Conservation (phyloP, 2,113 vertebrate species). For the Reinhardtius hippoglossoides region DNA sequence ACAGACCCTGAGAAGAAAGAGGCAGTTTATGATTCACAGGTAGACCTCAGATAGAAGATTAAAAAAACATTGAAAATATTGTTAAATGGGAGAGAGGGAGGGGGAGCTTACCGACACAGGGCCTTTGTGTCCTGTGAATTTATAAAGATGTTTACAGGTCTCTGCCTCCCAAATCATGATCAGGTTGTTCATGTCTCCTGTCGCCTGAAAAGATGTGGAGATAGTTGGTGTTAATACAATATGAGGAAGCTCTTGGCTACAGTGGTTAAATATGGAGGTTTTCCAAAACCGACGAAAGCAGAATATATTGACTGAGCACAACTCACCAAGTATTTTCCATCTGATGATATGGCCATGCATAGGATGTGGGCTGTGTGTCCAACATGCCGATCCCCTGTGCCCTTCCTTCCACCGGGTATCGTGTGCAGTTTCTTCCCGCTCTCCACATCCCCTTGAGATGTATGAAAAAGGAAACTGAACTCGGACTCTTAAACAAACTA, state of each 20-base stretch:
- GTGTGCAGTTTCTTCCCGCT: conserved; percentile 89
- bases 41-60: not conserved
- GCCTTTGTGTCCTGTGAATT: conserved; percentile 91
- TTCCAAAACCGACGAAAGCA: not conserved
- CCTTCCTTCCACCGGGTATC: conserved; percentile 88
- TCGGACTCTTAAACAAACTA: not conserved
- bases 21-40: not conserved
- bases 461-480: not conserved
- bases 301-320: not conserved
- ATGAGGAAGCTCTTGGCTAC: not conserved
- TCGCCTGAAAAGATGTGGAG: conserved; percentile 83
- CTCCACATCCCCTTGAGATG: conserved; percentile 87
- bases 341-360: conserved; percentile 94
- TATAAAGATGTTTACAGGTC: conserved; percentile 89
- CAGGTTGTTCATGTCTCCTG: conserved; percentile 92
- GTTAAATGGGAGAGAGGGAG: not conserved
- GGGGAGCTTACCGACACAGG: conserved; percentile 87
- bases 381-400: conserved; percentile 81
- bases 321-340: conserved; percentile 93
- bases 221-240: not conserved
- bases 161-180: conserved; percentile 95
- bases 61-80: not conserved
- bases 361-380: conserved; percentile 89
- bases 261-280: not conserved
- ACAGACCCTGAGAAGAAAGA: conserved; percentile 85